Evolutionary conservation across 2,888 invertebrate species (phyloP), one percentile per base, ranked within the genome.

Genomic region (Patella ulyssiponensis): DNA sequence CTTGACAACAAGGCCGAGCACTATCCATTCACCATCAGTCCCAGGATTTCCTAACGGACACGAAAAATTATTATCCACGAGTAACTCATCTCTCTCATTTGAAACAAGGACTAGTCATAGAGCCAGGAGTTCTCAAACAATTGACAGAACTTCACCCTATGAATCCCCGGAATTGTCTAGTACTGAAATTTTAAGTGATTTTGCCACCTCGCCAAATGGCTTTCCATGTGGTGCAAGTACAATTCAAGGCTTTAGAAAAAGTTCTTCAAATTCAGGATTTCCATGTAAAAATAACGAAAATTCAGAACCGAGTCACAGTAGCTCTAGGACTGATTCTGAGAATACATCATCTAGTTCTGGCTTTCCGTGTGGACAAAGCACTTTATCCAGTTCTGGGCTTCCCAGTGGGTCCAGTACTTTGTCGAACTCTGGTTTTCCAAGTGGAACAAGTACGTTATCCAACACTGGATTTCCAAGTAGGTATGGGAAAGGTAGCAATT

Each of bases 291-390:
- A 44, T 44, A 44, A 44, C 44, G 44, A 44, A 44, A 44, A 44
- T 44, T 64, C 64, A 64, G 64, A 23, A 23, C 20, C 20, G 2
- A 64, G 64, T 64, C 20, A 14, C 14, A 11, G 20, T 12, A 12
- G 20, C 14, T 12, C 20, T 23, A 64, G 23, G 23, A 20, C 11
- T 12, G 20, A 20, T 12, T 23, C 64, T 11, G 64, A 23, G 23
- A 64, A 20, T 64, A 17, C 64, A 1, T 64, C 20, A n/a, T 64
- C 64, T 20, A 64, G 12, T 15, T 64, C 75, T 2, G 75, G 75
- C 20, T 75, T 75, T 54, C 64, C 75, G 0, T 53, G 75, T 54
- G 75, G 75, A 15, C 69, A 75, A 17, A 75, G 53, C 17, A 53
- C 64, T 11, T 5, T 64, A 23, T 64, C 64, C 9, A 64, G 4